Evolutionary conservation across 2,888 invertebrate genomes (phyloP).

Genomic region (Andrena bucephala): DNA sequence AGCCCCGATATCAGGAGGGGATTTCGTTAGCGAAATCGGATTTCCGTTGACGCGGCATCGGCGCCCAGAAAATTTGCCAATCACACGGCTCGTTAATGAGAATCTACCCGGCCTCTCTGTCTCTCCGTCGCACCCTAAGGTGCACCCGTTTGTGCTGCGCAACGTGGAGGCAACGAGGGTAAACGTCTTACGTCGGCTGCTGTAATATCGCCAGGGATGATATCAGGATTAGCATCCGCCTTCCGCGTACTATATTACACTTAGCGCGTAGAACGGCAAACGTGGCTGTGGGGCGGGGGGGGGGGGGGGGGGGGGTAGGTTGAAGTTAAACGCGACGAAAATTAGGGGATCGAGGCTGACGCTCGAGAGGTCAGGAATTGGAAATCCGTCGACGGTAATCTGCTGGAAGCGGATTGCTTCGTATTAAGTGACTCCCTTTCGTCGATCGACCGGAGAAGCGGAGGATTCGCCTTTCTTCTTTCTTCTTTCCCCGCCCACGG

Average conservation of each 20-base stretch:
- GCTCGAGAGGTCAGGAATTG: conserved; percentile 30
- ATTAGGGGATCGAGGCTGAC: conserved; percentile 30
- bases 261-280: conserved; percentile 32
- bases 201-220: conserved; percentile 52
- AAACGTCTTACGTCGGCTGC: conserved; percentile 50
- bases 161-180: conserved; percentile 36
- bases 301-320: not conserved
- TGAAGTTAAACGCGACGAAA: conserved; percentile 46
- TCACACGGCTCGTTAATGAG: conserved; percentile 56
- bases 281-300: not conserved
- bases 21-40: conserved; percentile 46
- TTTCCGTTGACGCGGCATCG: conserved; percentile 28
- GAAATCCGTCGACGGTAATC: conserved; percentile 31
- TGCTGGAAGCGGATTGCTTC: conserved; percentile 33
- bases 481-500: not conserved
- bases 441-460: conserved; percentile 16
- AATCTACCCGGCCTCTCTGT: conserved; percentile 8
- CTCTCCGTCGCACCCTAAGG: not conserved
- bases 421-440: conserved; percentile 9
- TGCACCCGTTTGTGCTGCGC: conserved; percentile 40
- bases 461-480: conserved; percentile 2
- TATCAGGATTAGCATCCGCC: conserved; percentile 48
- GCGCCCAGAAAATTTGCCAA: conserved; percentile 51
- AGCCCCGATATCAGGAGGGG: conserved; percentile 7
- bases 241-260: conserved; percentile 29